Evolutionary conservation across 1,140 invertebrate genomes (phyloP).

Genomic region (Orussus abietinus): DNA sequence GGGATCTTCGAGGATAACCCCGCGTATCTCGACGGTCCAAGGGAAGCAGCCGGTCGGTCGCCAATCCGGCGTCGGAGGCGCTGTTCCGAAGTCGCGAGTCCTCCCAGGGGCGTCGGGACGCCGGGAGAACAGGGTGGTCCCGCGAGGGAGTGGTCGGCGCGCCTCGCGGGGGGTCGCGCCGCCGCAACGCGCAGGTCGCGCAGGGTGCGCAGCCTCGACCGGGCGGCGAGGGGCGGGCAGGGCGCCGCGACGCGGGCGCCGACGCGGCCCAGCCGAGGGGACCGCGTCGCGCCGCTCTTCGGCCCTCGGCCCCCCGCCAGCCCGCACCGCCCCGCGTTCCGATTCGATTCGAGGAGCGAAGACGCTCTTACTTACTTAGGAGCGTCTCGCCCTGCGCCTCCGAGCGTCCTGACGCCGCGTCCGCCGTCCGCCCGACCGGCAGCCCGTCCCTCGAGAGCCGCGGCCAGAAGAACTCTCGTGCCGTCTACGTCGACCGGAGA

Average conservation of each 20-base stretch:
- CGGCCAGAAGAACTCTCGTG: no score
- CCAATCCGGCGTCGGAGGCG: conserved; percentile 12
- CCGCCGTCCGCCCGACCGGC: no score
- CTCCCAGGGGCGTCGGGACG: no score
- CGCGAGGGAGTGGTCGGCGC: conserved; percentile 3
- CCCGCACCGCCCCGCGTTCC: conserved; percentile 25
- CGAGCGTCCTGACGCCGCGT: no score
- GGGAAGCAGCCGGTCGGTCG: no score
- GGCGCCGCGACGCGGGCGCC: conserved; percentile 34
- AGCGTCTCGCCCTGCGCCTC: no score
- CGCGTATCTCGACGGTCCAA: no score
- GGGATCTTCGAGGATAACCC: no score
- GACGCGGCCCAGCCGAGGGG: conserved; percentile 34
- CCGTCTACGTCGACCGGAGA: no score
- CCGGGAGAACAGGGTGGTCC: neutral
- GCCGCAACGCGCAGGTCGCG: no score
- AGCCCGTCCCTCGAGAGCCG: no score
- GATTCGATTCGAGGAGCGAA: conserved; percentile 28
- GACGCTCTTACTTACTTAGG: conserved; percentile 31
- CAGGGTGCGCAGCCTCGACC: neutral
- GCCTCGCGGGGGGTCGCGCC: no score
- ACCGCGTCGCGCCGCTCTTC: conserved; percentile 3
- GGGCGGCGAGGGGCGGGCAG: conserved; percentile 27
- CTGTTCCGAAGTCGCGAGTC: conserved; percentile 12
- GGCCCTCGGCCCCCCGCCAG: conserved; percentile 6